Percentiles rank a stretch among this genome's conserved stretches.
phyloP scores from a whole-genome alignment of 2,113 vertebrate species.

The Procavia capensis region DNA sequence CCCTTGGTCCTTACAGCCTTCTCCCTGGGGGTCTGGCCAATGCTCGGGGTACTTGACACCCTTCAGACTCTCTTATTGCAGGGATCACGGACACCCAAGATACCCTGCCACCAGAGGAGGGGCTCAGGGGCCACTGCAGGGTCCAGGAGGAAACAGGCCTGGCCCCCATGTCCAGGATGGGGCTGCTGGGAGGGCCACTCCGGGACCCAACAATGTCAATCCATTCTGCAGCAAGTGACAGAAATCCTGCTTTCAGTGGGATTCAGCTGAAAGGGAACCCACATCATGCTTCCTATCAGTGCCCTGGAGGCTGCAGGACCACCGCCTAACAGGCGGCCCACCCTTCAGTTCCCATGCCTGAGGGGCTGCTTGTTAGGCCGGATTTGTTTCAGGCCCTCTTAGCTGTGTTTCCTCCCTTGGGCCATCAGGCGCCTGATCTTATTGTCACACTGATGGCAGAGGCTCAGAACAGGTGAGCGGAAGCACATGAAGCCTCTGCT shows the following conservation, averaged over 20 bases:
- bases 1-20: neutral
- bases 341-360: too few relatives aligned
- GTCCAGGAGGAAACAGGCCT: neutral
- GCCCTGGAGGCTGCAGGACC: fast-evolving
- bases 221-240: neutral
- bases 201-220: neutral
- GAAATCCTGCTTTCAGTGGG: neutral
- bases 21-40: too few relatives aligned
- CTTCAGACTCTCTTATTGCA: neutral
- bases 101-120: neutral
- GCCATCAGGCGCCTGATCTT: neutral
- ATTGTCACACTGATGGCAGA: neutral
- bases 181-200: neutral
- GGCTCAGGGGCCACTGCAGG: neutral
- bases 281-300: fast-evolving
- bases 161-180: neutral
- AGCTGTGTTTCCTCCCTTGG: neutral
- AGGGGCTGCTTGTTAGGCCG: neutral
- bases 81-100: neutral
- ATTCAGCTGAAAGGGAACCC: neutral
- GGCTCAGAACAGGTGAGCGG: neutral
- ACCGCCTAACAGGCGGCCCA: neutral
- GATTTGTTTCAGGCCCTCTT: neutral
- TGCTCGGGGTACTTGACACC: fast-evolving
- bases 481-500: neutral